These are phyloP conservation scores for Hydractinia symbiolongicarpus DNA, from an alignment of 30 jellyfish, hydroid and myxozoan genomes.

Conservation along the genomic window DNA sequence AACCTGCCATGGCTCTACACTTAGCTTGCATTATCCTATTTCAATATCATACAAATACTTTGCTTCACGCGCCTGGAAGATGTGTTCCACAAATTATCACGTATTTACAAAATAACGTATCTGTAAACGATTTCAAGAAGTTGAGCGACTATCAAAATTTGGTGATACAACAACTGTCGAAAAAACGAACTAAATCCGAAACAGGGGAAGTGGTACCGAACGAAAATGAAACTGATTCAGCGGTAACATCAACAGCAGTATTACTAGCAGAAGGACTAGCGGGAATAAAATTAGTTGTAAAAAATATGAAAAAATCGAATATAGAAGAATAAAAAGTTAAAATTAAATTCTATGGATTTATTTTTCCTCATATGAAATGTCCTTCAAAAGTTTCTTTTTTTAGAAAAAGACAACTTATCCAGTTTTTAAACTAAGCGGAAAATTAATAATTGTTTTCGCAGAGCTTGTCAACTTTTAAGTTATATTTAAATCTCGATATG, in stretches of 20 bases:
- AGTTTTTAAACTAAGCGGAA: too few relatives aligned
- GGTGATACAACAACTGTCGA: slow-evolving; percentile 49
- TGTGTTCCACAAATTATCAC: slow-evolving; percentile 68
- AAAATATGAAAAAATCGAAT: slow-evolving; percentile 30
- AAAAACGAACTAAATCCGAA: slow-evolving; percentile 18
- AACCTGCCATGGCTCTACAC: slow-evolving; percentile 91
- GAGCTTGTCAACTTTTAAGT: too few relatives aligned
- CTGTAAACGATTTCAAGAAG: slow-evolving; percentile 40
- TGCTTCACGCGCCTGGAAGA: slow-evolving; percentile 83
- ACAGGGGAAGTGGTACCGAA: slow-evolving; percentile 27
- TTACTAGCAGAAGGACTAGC: slow-evolving; percentile 45
- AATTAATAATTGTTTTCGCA: too few relatives aligned
- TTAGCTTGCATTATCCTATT: slow-evolving; percentile 48
- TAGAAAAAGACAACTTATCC: too few relatives aligned
- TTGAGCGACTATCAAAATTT: slow-evolving; percentile 61
- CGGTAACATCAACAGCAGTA: slow-evolving; percentile 10
- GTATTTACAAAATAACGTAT: slow-evolving; percentile 38
- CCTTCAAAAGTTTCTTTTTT: too few relatives aligned
- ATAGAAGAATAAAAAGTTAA: not conserved
- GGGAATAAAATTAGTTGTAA: slow-evolving; percentile 38
- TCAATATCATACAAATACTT: slow-evolving; percentile 41
- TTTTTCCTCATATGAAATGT: too few relatives aligned
- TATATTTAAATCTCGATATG: too few relatives aligned
- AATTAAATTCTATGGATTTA: too few relatives aligned
- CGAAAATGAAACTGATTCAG: slow-evolving; percentile 14